Base-by-base conservation (phyloP, 2,888 invertebrate species). In the Lycia hirtaria region DNA sequence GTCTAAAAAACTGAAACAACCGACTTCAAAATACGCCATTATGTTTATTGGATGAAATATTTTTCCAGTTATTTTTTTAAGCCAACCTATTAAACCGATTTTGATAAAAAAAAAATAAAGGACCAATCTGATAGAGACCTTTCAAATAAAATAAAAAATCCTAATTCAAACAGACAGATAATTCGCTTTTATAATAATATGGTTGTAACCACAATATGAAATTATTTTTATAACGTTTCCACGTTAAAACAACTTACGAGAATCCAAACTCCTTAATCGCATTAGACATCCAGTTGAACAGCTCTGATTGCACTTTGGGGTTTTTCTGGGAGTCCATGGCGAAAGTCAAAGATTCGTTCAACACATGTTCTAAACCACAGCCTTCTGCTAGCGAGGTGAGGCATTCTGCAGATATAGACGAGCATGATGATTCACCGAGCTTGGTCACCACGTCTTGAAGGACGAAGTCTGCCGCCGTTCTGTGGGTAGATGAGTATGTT, bases 241-340 rank as follows among this genome's bases (percentile, higher is more conserved):
- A n/a, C n/a, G n/a, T n/a, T 3, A 37, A 37, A 38, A 3, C 9
- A 49, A 93, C 94, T 94, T 82, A 96, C 95, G 93, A 92, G 74
- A 97, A 95, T 1, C 98, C 98, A 92, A 98, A 98, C 78, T 98
- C 98, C 73, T 94, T 94, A 4, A 98, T 93, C 0, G 97, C 95
- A 33, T 86, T 93, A 0, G 94, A 89, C 60, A 97, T 92, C 98
- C 98, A 98, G 55, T 93, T 93, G 50, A 98, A 92, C 53, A 96
- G 93, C 83, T 98, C 98, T 0, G 96, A 95, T 76, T 97, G 97
- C 33, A 97, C 97, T 85, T 98, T 98, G 0, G 98, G 98, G 76
- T 96, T 98, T 86, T 97, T 98, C 83, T 98, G 97, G 7, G 90
- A 89, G 69, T 94, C 94, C 83, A 97, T 96, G 0, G 97, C 96